A percentile compares a stretch with the other conserved stretches of the same genome.
These are phyloP conservation scores for Amphiduros pacificus DNA, from an alignment of 2,888 invertebrate genomes.

Conservation along the genomic window DNA sequence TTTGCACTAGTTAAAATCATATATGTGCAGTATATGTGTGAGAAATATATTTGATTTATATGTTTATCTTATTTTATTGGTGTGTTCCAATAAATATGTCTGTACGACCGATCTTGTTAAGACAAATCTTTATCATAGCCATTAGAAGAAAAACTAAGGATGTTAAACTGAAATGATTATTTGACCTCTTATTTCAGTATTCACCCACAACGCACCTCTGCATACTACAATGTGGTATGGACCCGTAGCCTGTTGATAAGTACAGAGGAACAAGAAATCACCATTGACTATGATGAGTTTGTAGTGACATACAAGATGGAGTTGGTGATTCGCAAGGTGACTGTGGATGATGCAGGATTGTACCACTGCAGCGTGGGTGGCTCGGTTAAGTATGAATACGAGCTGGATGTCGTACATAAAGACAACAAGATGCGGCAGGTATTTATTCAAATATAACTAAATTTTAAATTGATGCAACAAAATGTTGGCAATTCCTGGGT, in stretches of 20 bases:
- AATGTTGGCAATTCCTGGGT: neutral
- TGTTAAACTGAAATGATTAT: no score
- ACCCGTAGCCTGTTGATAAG: constrained; percentile 19
- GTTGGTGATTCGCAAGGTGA: neutral
- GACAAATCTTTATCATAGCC: no score
- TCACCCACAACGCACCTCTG: no score
- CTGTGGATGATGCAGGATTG: constrained; percentile 14
- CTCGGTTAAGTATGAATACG: constrained; percentile 35
- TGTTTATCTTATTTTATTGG: no score
- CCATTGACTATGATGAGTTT: constrained; percentile 5
- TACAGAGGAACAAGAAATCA: neutral
- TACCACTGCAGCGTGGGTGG: constrained; percentile 11
- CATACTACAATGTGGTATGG: constrained; percentile 34
- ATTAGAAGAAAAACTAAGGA: no score
- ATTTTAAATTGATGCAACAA: constrained; percentile 42
- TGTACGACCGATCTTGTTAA: no score
- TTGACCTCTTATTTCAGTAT: no score
- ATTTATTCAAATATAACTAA: neutral
- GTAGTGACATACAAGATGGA: constrained; percentile 1
- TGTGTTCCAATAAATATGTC: no score
- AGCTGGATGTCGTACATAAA: constrained; percentile 40
- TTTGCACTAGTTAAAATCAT: no score
- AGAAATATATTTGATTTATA: no score
- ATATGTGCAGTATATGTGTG: no score
- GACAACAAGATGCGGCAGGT: no score